Percentiles rank a stretch among this genome's conserved stretches.
Evolutionary conservation across 2,113 vertebrate species (phyloP).

Genomic region (Panurus biarmicus): DNA sequence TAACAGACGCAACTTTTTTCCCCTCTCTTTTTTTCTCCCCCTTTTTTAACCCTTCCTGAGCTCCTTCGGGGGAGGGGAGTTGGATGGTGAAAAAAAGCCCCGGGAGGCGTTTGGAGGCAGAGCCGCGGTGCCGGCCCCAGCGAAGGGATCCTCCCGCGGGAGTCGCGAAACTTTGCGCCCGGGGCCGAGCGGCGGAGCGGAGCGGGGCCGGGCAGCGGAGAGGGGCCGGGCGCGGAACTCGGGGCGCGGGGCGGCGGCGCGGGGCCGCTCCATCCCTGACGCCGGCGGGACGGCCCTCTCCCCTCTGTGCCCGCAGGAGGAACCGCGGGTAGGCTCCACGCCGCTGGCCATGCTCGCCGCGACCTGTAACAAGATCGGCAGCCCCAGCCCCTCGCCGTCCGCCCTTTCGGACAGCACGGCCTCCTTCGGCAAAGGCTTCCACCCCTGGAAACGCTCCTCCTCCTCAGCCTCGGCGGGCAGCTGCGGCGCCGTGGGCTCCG

Average conservation of each 20-base stretch:
- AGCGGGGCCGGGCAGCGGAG: neutral
- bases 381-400: constrained; percentile 91
- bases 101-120: neutral
- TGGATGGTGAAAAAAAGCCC: neutral
- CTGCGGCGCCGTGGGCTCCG: constrained; percentile 86
- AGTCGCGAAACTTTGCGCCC: neutral
- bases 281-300: neutral
- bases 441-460: constrained; percentile 89
- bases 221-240: neutral
- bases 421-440: constrained; percentile 92
- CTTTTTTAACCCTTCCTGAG: neutral
- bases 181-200: neutral
- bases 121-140: neutral
- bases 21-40: neutral
- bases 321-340: constrained; percentile 95
- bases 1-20: neutral
- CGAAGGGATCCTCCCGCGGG: neutral
- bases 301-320: constrained; percentile 81
- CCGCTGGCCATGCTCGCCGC: constrained; percentile 98
- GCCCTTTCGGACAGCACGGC: constrained; percentile 88
- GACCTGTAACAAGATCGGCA: constrained; percentile 98
- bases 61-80: neutral
- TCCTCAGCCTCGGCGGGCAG: constrained; percentile 76
- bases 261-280: constrained; percentile 26
- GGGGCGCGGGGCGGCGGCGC: neutral